Evolutionary conservation across 2,113 vertebrate genomes (phyloP).

Genomic region (Trachemys scripta): DNA sequence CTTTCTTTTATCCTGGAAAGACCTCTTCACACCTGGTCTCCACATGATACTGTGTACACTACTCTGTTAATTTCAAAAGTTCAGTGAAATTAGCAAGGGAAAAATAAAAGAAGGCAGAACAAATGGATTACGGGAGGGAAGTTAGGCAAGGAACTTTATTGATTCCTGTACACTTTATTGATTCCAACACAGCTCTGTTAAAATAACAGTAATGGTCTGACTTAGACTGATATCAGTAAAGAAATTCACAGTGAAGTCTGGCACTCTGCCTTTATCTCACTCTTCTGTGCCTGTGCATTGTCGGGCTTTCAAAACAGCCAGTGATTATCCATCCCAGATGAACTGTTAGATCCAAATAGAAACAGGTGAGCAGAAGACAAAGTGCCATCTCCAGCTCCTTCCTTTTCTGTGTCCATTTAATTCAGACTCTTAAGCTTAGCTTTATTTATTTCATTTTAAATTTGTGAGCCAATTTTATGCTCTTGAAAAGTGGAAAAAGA

Average conservation of each 20-base stretch:
- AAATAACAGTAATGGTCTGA: background rate
- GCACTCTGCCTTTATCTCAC: accelerated
- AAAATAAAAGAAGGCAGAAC: background rate
- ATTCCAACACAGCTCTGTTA: background rate
- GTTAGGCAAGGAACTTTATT: background rate
- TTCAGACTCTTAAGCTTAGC: background rate
- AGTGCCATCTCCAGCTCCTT: background rate
- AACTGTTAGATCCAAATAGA: background rate
- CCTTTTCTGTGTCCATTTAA: background rate
- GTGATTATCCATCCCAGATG: accelerated
- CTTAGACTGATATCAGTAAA: background rate
- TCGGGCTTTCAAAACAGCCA: no score
- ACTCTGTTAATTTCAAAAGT: background rate
- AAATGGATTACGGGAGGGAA: background rate
- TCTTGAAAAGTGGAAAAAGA: background rate
- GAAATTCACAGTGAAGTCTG: background rate
- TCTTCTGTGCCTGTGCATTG: background rate
- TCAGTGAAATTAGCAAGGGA: background rate
- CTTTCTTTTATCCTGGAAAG: background rate
- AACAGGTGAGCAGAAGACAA: background rate
- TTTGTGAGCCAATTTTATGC: background rate
- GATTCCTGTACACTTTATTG: background rate
- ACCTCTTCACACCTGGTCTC: background rate
- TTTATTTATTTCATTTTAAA: background rate
- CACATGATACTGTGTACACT: background rate